These are phyloP conservation scores for Aphyosemion australe DNA, from an alignment of 2,113 vertebrate species.

Conservation along the genomic window DNA sequence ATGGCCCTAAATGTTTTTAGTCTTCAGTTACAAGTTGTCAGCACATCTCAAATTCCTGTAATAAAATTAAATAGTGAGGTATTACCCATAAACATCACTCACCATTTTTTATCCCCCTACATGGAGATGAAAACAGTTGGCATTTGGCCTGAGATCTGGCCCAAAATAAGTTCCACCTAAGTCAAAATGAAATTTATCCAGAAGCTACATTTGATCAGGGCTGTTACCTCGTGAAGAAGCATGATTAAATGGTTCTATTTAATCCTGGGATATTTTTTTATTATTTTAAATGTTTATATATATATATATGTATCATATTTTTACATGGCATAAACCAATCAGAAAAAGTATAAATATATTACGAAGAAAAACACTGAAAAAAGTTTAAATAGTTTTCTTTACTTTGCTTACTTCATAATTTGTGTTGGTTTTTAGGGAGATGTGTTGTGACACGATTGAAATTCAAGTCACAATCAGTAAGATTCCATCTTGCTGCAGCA, in stretches of 20 bases:
- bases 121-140: constrained; percentile 40
- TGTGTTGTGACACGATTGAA: not conserved
- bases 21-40: constrained; percentile 40
- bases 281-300: too few relatives aligned
- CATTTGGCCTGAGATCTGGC: constrained; percentile 23
- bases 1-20: constrained; percentile 18
- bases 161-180: constrained; percentile 46
- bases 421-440: not conserved
- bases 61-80: constrained; percentile 45
- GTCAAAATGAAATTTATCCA: constrained; percentile 30
- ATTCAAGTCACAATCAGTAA: not conserved
- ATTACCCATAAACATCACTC: constrained; percentile 16
- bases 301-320: not conserved
- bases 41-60: constrained; percentile 42
- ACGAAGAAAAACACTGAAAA: not conserved
- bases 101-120: constrained; percentile 15
- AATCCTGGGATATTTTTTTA: too few relatives aligned
- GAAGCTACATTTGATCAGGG: constrained; percentile 29
- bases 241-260: not conserved
- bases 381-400: not conserved
- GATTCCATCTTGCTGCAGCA: not conserved
- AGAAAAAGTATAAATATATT: not conserved
- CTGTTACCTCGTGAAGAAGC: constrained; percentile 12
- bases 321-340: not conserved
- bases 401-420: not conserved